Base-by-base conservation (phyloP, 2,797 vertebrate genomes). In the Limnodromus scolopaceus region DNA sequence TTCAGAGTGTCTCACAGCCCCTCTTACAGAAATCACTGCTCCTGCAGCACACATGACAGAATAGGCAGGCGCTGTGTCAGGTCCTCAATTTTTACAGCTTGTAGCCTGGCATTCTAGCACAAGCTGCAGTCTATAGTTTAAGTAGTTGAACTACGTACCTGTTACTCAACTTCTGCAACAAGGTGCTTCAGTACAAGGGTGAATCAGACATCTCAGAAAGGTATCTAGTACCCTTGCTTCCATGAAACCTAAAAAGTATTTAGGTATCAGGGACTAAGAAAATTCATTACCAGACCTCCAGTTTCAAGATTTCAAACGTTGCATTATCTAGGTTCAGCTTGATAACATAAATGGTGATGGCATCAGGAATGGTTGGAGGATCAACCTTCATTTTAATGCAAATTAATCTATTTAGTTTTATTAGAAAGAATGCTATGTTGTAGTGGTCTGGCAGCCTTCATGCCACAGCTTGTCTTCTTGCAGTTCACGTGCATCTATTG, bases 1-100 rank as follows among this genome's bases (percentile, higher is more conserved):
- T 71, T 76, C 20, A 57, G 27, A 18, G 13, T 46, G 20, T 61
- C n/a, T 71, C 43, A 9, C 18, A 24, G 20, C 30, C 17, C 5
- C 30, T 55, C 4, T 4, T n/a, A 5, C 0, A 74, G 72, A 68
- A 71, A 19, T 66, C 23, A 11, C 32, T 76, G 72, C 30, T 57
- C 13, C 39, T 75, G 36, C 30, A 51, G 30, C 53, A 66, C 14
- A 3, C 25, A 3, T 0, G 4, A 13, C 34, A 43, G 30, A 49
- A 34, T 6, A 54, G n/a, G 36, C 34, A 38, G 30, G 14, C 0
- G 0, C 30, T 22, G 13, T 36, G 41, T 61, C 46, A 75, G 11
- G 9, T 63, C 48, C 53, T 80, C 34, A 14, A 2, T 25, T 71
- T 38, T 25, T 23, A 48, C 14, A 41, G 48, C 5, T 11, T 24